Conservation (phyloP, 2,888 invertebrate genomes). For the Drosophila percnosoma region DNA sequence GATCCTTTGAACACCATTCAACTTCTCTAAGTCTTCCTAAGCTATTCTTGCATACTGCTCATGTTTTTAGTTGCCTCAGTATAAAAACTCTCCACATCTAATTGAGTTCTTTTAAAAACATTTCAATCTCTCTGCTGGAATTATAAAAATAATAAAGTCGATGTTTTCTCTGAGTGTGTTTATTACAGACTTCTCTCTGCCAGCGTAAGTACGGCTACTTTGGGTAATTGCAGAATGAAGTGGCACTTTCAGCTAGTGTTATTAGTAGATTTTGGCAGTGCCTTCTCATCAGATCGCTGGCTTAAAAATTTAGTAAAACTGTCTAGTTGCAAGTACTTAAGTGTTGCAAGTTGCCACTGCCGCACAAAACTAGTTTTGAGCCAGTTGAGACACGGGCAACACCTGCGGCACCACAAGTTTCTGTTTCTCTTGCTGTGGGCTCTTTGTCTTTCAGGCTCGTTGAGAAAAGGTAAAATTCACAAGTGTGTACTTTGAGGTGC, state of each 20-base stretch:
- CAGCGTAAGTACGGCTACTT: neutral
- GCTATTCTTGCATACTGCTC: neutral
- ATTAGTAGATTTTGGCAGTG: neutral
- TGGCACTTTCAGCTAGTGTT: neutral
- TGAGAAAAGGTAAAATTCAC: constrained; percentile 1
- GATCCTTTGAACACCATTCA: neutral
- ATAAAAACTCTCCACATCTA: neutral
- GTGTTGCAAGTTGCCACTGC: constrained; percentile 1
- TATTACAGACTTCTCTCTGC: neutral
- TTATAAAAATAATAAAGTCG: neutral
- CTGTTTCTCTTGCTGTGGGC: constrained; percentile 8
- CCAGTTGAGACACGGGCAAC: constrained; percentile 7
- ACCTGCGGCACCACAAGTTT: constrained; percentile 12
- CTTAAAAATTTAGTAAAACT: constrained; percentile 4
- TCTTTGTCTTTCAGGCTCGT: constrained; percentile 4
- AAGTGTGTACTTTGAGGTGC: constrained; percentile 21
- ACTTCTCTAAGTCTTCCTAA: neutral
- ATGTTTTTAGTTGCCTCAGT: neutral
- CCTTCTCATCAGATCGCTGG: neutral
- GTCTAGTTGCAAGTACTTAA: constrained; percentile 9
- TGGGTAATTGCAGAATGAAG: neutral
- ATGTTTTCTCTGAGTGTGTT: neutral
- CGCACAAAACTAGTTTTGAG: constrained; percentile 2
- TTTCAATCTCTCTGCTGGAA: neutral
- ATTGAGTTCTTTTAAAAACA: neutral